Evolutionary conservation across 2,888 invertebrate species (phyloP).

Genomic region (Melikaiella ostensackeni): DNA sequence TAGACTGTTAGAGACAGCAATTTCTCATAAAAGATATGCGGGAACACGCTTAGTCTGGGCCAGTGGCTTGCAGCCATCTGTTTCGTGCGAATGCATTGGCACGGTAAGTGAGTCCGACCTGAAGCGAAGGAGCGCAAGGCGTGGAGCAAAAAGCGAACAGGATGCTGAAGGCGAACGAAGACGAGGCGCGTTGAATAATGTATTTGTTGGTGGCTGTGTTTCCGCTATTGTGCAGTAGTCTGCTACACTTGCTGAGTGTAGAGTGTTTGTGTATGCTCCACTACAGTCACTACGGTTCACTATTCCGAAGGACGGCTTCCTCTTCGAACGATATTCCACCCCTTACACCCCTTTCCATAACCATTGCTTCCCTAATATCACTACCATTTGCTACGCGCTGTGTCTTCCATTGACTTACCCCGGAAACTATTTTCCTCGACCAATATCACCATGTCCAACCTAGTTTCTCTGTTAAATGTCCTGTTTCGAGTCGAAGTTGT

Average conservation of each 20-base stretch:
- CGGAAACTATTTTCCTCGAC: slow-evolving; percentile 10
- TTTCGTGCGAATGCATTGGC: slow-evolving; percentile 33
- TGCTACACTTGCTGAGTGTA: background rate
- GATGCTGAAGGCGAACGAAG: slow-evolving; percentile 46
- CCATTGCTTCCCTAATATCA: slow-evolving; percentile 18
- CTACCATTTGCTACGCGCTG: slow-evolving; percentile 27
- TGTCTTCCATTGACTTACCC: slow-evolving; percentile 15
- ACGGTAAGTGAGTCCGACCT: slow-evolving; percentile 17
- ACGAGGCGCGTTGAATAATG: slow-evolving; percentile 52
- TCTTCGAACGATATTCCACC: slow-evolving; percentile 28
- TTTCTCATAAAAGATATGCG: background rate
- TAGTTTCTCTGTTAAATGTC: slow-evolving; percentile 1
- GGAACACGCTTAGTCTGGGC: background rate
- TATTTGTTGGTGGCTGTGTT: slow-evolving; percentile 46
- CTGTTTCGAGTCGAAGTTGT: background rate
- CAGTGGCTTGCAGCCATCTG: slow-evolving; percentile 42
- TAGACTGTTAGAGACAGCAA: background rate
- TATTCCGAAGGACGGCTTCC: slow-evolving; percentile 12
- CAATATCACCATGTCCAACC: slow-evolving; percentile 11
- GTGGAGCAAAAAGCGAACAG: slow-evolving; percentile 21
- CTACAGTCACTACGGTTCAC: background rate
- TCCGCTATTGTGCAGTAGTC: slow-evolving; percentile 13
- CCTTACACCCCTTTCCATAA: slow-evolving; percentile 30
- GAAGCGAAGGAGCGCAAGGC: background rate
- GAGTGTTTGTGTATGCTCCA: background rate